Evolutionary conservation across 2,888 invertebrate genomes (phyloP).

Genomic region (Cerastis rubricosa): DNA sequence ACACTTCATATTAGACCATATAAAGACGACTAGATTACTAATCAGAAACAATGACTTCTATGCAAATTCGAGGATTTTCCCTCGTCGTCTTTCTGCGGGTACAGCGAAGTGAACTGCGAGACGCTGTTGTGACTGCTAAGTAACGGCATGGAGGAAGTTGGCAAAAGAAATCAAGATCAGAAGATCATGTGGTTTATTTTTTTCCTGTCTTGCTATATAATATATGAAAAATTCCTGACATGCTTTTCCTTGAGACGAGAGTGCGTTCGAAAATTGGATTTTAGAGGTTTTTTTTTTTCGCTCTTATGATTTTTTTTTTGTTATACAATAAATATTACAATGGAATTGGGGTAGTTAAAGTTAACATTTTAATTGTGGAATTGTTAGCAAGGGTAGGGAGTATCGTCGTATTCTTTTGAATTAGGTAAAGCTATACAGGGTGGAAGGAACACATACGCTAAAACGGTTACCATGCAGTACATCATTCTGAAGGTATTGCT

Average conservation of each 20-base stretch:
- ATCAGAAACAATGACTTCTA: slow-evolving; percentile 32
- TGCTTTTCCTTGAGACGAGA: not conserved
- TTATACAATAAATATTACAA: not conserved
- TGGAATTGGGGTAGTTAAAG: too few species aligned
- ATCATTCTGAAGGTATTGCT: too few species aligned
- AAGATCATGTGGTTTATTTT: not conserved
- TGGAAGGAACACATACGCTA: too few species aligned
- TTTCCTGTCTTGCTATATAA: slow-evolving; percentile 1
- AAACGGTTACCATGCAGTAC: too few species aligned
- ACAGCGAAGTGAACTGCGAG: not conserved
- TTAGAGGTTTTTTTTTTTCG: not conserved
- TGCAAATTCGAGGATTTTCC: slow-evolving; percentile 45
- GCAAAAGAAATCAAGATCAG: too few species aligned
- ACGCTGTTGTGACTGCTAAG: slow-evolving; percentile 27
- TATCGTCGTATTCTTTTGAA: not conserved
- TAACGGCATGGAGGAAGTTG: not conserved
- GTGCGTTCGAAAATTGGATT: not conserved
- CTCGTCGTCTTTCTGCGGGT: slow-evolving; percentile 15
- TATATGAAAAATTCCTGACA: not conserved
- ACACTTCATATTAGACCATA: not conserved
- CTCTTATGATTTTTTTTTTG: not conserved
- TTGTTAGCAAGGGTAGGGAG: too few species aligned
- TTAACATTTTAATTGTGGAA: too few species aligned
- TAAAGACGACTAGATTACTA: slow-evolving; percentile 3
- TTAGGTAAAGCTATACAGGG: too few species aligned